Conservation (phyloP, 2,888 invertebrate species). For the Phyto melanocephala region DNA sequence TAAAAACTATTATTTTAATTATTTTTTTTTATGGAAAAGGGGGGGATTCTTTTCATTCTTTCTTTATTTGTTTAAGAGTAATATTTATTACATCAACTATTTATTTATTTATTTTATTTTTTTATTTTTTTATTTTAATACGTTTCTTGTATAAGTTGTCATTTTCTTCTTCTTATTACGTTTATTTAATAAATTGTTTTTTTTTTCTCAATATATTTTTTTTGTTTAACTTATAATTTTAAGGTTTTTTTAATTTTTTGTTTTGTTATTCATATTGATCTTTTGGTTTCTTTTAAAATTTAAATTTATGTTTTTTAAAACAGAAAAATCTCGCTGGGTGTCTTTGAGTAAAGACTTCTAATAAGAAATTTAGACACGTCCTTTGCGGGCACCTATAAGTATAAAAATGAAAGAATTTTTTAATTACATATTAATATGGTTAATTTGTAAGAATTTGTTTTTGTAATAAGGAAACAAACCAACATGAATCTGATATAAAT, state of each 20-base stretch:
- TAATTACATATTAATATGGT: no score
- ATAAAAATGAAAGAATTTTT: constrained; percentile 32
- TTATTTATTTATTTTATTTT: constrained; percentile 25
- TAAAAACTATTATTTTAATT: constrained; percentile 51
- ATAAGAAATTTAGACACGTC: constrained; percentile 74
- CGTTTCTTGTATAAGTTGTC: constrained; percentile 40
- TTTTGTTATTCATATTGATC: constrained; percentile 50
- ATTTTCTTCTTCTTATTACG: constrained; percentile 32
- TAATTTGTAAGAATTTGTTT: no score
- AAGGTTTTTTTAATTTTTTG: constrained; percentile 30
- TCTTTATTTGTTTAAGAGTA: constrained; percentile 17
- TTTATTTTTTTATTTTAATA: constrained; percentile 15
- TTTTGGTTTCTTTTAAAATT: constrained; percentile 37
- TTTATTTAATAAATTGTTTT: constrained; percentile 51
- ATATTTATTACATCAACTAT: constrained; percentile 58
- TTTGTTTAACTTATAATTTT: constrained; percentile 54
- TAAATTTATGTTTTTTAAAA: constrained; percentile 47
- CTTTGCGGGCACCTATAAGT: constrained; percentile 76
- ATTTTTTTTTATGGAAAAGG: constrained; percentile 45
- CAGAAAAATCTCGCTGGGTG: constrained; percentile 72
- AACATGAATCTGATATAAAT: no score
- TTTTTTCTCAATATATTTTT: constrained; percentile 46
- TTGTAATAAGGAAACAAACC: no score
- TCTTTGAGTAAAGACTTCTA: constrained; percentile 67
- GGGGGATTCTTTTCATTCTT: constrained; percentile 42